Evolutionary conservation across 2,888 invertebrate genomes (phyloP).

Genomic region (Corbicula japonica): DNA sequence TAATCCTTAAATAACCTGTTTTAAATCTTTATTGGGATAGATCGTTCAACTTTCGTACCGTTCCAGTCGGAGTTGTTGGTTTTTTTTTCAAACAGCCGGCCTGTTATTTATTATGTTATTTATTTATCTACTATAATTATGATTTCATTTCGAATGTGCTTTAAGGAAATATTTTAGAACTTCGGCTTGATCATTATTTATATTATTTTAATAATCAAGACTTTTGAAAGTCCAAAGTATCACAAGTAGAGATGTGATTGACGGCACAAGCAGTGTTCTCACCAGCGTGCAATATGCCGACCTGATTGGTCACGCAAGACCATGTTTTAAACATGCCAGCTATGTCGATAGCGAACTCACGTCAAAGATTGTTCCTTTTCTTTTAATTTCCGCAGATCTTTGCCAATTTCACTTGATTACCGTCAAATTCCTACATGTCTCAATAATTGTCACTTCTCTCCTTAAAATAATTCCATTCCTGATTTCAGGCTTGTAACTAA

Average conservation of each 20-base stretch:
- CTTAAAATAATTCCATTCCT: neutral
- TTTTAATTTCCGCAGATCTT: constrained; percentile 42
- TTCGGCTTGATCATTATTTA: too few relatives aligned
- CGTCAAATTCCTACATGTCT: constrained; percentile 29
- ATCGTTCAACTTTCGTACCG: too few relatives aligned
- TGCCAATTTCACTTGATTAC: constrained; percentile 36
- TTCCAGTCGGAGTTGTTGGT: too few relatives aligned
- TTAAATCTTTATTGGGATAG: too few relatives aligned
- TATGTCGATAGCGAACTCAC: constrained; percentile 12
- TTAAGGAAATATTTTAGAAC: too few relatives aligned
- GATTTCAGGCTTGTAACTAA: neutral
- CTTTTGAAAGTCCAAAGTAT: too few relatives aligned
- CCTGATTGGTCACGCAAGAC: constrained; percentile 45
- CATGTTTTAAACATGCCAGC: constrained; percentile 18
- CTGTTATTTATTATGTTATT: too few relatives aligned
- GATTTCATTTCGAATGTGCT: too few relatives aligned
- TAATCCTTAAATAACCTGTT: too few relatives aligned
- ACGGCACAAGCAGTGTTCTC: constrained; percentile 29
- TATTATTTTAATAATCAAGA: too few relatives aligned
- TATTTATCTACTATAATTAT: too few relatives aligned
- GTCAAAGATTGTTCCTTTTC: constrained; percentile 41
- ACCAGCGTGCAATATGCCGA: constrained; percentile 30
- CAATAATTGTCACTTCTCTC: constrained; percentile 22
- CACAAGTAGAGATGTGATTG: constrained; percentile 31
- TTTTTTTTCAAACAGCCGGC: too few relatives aligned